phyloP scores from a whole-genome alignment of 2,888 invertebrate species.

The Aradus depressus region DNA sequence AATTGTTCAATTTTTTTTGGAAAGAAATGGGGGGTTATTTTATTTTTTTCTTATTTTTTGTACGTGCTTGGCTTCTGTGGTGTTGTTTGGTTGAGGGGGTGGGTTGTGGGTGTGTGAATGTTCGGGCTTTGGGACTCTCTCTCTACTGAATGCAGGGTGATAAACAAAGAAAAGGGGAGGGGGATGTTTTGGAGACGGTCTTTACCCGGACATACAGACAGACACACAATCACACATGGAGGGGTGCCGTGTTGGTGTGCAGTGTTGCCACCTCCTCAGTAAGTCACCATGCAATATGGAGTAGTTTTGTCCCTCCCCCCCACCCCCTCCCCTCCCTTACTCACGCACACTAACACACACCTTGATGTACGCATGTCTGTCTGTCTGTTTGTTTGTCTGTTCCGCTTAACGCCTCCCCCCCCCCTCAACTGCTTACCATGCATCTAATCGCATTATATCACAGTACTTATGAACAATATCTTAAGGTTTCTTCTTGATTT shows the following conservation, averaged over 20 bases:
- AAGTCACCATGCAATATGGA: constrained; percentile 25
- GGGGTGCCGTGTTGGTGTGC: background rate
- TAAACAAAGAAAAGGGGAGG: too few relatives aligned
- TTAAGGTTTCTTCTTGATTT: too few relatives aligned
- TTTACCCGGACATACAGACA: background rate
- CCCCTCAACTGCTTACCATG: too few relatives aligned
- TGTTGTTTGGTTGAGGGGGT: constrained; percentile 6
- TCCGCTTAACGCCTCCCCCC: too few relatives aligned
- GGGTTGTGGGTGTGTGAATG: background rate
- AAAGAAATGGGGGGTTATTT: constrained; percentile 20
- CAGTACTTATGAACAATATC: too few relatives aligned
- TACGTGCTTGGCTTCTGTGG: background rate
- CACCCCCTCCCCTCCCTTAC: background rate
- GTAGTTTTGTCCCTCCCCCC: constrained; percentile 18
- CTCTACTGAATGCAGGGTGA: too few relatives aligned
- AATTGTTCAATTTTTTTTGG: too few relatives aligned
- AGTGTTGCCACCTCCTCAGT: constrained; percentile 2
- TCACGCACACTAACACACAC: background rate
- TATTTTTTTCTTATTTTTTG: constrained; percentile 11
- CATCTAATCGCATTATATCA: too few relatives aligned
- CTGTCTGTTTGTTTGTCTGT: too few relatives aligned
- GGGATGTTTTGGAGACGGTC: constrained; percentile 26
- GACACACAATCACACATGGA: background rate
- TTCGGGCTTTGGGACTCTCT: too few relatives aligned
- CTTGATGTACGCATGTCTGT: too few relatives aligned